These are phyloP conservation scores for Glyphotaelius pellucidus DNA, from an alignment of 2,888 invertebrate genomes.

Conservation along the genomic window DNA sequence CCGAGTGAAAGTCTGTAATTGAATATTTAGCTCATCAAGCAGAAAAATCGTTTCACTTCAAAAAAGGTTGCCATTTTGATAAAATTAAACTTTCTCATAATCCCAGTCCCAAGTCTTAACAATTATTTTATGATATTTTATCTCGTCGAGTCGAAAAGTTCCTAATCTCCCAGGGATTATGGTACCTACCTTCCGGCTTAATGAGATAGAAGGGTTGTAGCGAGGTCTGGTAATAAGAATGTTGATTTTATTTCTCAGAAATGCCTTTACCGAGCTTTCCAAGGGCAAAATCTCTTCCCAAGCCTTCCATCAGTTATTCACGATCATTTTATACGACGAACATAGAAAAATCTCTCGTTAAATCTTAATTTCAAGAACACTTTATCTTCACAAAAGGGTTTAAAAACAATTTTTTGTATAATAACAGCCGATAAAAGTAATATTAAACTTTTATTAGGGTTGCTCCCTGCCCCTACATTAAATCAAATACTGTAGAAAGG, in stretches of 20 bases:
- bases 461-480: too few species aligned
- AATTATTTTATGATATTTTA: background rate
- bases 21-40: background rate
- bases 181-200: background rate
- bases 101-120: background rate
- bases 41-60: background rate
- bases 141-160: background rate
- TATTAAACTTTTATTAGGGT: background rate
- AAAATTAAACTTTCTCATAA: background rate
- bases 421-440: background rate
- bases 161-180: background rate
- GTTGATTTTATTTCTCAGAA: slow-evolving; percentile 37
- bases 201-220: background rate
- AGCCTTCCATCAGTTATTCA: slow-evolving; percentile 15
- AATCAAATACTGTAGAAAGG: too few species aligned
- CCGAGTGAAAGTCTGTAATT: too few species aligned
- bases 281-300: background rate
- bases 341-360: background rate
- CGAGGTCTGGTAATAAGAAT: background rate
- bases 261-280: background rate
- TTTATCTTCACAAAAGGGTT: background rate
- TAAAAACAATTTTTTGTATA: background rate
- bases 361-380: background rate
- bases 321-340: background rate
- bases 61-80: background rate